Evolutionary conservation across 2,113 vertebrate genomes (phyloP), one percentile per base, ranked within the genome.

Genomic region (Aythya baeri): DNA sequence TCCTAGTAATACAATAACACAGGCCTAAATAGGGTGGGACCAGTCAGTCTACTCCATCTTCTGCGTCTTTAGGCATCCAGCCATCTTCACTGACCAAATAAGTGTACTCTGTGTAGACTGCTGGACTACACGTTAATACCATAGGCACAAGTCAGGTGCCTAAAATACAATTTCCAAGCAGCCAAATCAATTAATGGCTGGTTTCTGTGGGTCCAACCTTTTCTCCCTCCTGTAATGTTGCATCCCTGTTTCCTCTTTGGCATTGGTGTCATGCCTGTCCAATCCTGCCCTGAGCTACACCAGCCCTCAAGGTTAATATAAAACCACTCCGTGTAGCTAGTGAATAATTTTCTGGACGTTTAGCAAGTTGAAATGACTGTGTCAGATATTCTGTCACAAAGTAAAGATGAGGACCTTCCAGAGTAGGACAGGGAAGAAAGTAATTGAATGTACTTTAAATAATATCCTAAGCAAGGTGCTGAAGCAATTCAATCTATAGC

Each of bases 1-100:
- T n/a, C 32, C 41, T 5, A 0, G 1, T 15, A 59, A 2, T 2
- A 2, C 38, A 27, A 38, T 1, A 25, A 9, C 16, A 55, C 38
- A 46, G 72, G 32, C 9, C 15, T 6, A 1, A 2, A 8, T 50
- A 17, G 50, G 21, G 17, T 80, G 58, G 38, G 71, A 68, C 34
- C 43, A 2, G 52, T n/a, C 76, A 59, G 14, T 18, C 27, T 49
- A 2, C 21, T 22, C 43, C 12, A 11, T 63, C 49, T 87, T 43
- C 17, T 54, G 5, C n/a, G 23, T 68, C 58, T 49, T 54, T 17
- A 78, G 57, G 18, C 41, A 44, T 27, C 9, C 44, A 52, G 7
- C 23, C 8, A 0, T 29, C 52, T 55, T 80, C 66, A 46, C 4
- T 65, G 52, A 16, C 31, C 3, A 4, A 55, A 27, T 9, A 44